A percentile compares a stretch with the other conserved stretches of the same genome.
Evolutionary conservation across 2,888 invertebrate species (phyloP).

Genomic region (Agapetus fuscipes): DNA sequence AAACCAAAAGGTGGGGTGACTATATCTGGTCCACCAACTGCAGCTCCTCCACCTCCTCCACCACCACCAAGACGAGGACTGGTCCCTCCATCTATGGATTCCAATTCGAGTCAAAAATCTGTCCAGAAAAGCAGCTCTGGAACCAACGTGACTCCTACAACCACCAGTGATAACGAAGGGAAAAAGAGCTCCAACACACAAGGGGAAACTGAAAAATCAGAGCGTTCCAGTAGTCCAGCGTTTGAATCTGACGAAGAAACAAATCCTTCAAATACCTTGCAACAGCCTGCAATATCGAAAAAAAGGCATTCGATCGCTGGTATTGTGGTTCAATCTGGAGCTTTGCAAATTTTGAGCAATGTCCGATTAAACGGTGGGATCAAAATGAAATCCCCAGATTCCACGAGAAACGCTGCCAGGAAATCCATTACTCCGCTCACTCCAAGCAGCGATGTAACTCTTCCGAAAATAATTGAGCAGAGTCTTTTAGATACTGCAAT

Average conservation of each 20-base stretch:
- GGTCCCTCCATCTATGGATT: constrained; percentile 43
- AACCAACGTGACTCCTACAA: constrained; percentile 49
- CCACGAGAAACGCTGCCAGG: constrained; percentile 14
- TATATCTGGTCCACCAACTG: constrained; percentile 33
- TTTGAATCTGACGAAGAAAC: constrained; percentile 94
- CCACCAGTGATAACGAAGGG: constrained; percentile 39
- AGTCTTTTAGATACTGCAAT: constrained; percentile 54
- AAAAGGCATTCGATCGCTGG: constrained; percentile 60
- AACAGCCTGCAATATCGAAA: constrained; percentile 46
- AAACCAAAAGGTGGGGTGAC: constrained; percentile 50
- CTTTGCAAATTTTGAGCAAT: constrained; percentile 42
- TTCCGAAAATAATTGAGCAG: constrained; percentile 56
- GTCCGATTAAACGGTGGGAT: constrained; percentile 48
- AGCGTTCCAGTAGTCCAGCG: constrained; percentile 84
- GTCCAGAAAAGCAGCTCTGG: constrained; percentile 49
- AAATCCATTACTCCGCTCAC: constrained; percentile 26
- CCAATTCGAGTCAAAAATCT: constrained; percentile 52
- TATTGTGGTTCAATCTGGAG: constrained; percentile 57
- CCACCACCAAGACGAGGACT: constrained; percentile 25
- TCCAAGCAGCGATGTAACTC: constrained; percentile 33
- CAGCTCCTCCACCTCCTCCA: constrained; percentile 20
- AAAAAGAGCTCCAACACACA: constrained; percentile 29
- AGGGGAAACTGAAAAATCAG: constrained; percentile 59
- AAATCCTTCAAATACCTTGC: constrained; percentile 25
- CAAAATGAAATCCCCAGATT: constrained; percentile 29